phyloP scores from a whole-genome alignment of 2,888 invertebrate genomes.

The Nomada fabriciana region DNA sequence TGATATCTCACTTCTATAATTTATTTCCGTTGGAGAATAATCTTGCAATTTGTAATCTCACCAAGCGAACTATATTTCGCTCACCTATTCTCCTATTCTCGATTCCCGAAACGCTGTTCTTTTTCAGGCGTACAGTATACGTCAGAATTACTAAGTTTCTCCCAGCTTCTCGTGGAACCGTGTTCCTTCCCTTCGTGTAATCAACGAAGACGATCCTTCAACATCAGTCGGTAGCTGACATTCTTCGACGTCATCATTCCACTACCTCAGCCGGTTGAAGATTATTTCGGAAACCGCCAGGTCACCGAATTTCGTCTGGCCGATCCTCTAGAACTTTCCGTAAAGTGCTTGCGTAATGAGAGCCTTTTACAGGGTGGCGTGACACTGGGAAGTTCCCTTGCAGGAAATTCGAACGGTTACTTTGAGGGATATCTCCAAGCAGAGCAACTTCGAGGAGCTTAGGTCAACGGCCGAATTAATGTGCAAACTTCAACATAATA shows the following conservation, averaged over 20 bases:
- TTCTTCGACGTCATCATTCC: slow-evolving; percentile 40
- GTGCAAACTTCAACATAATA: slow-evolving; percentile 75
- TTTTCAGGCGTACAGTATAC: slow-evolving; percentile 21
- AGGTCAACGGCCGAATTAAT: slow-evolving; percentile 73
- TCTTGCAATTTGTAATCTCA: slow-evolving; percentile 41
- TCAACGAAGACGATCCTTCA: slow-evolving; percentile 52
- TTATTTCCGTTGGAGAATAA: slow-evolving; percentile 44
- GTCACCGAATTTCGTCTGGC: slow-evolving; percentile 47
- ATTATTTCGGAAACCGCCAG: slow-evolving; percentile 58
- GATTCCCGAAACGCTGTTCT: slow-evolving; percentile 5
- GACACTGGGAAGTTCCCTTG: slow-evolving; percentile 62
- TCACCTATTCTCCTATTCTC: slow-evolving; percentile 22
- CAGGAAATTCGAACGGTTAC: slow-evolving; percentile 72
- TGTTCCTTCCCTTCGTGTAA: slow-evolving; percentile 5
- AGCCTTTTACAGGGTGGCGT: slow-evolving; percentile 68
- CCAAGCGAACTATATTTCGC: slow-evolving; percentile 17
- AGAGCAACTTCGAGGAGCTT: slow-evolving; percentile 64
- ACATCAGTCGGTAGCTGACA: slow-evolving; percentile 38
- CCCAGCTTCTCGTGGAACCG: not conserved
- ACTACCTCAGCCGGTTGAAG: slow-evolving; percentile 7
- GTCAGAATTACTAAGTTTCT: slow-evolving; percentile 34
- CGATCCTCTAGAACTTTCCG: slow-evolving; percentile 31
- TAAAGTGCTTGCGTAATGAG: slow-evolving; percentile 68
- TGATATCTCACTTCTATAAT: slow-evolving; percentile 38
- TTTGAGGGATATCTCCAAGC: slow-evolving; percentile 71